phyloP scores from a whole-genome alignment of 92 coral and sea anemone genomes.

The Porites divaricata region DNA sequence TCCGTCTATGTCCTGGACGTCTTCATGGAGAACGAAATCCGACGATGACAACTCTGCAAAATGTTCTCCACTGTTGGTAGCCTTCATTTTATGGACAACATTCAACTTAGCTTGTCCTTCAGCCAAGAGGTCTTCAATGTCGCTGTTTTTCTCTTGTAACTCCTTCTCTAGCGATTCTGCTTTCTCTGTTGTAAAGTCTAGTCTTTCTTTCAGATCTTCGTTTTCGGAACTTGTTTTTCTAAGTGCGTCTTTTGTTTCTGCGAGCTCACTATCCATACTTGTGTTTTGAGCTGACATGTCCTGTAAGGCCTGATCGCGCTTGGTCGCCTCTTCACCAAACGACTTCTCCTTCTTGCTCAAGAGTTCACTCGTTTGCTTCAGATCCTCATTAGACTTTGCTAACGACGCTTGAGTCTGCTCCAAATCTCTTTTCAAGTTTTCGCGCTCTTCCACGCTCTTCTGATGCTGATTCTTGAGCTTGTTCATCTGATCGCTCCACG shows the following conservation, averaged over 20 bases:
- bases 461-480: slow-evolving; percentile 56
- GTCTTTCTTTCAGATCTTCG: slow-evolving; percentile 63
- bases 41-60: slow-evolving; percentile 66
- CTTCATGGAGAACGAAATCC: slow-evolving; percentile 51
- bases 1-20: slow-evolving; percentile 55
- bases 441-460: slow-evolving; percentile 54
- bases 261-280: slow-evolving; percentile 57
- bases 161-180: slow-evolving; percentile 68
- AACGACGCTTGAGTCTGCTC: slow-evolving; percentile 59
- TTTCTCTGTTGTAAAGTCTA: slow-evolving; percentile 57
- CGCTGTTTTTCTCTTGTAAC: slow-evolving; percentile 57
- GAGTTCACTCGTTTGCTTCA: slow-evolving; percentile 53
- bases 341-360: slow-evolving; percentile 63
- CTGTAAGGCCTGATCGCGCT: slow-evolving; percentile 57
- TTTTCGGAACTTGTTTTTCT: slow-evolving; percentile 65
- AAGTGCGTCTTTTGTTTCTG: slow-evolving; percentile 62
- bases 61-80: slow-evolving; percentile 66
- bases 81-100: slow-evolving; percentile 76
- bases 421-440: slow-evolving; percentile 49
- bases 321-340: slow-evolving; percentile 39
- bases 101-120: slow-evolving; percentile 91
- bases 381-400: slow-evolving; percentile 52
- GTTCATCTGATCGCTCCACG: slow-evolving; percentile 68
- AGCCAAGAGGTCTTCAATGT: slow-evolving; percentile 77
- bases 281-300: slow-evolving; percentile 45